Evolutionary conservation across 2,113 vertebrate species (phyloP).

Genomic region (Thunnus thynnus): DNA sequence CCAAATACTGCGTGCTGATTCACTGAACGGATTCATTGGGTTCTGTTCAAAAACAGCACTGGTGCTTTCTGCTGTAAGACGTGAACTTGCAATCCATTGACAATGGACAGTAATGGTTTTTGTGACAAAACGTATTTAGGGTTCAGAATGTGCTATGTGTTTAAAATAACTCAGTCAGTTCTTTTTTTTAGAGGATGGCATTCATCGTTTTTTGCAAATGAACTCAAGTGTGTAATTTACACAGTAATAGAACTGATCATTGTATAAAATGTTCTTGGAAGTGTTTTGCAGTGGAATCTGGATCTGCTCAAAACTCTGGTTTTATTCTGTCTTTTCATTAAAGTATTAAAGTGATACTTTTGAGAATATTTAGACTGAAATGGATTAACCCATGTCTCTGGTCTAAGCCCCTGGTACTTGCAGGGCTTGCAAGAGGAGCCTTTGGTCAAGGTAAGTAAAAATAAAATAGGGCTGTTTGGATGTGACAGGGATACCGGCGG

Average conservation of each 20-base stretch:
- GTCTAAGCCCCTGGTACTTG: slow-evolving; percentile 9
- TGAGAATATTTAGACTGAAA: slow-evolving; percentile 29
- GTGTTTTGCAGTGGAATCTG: slow-evolving; percentile 4
- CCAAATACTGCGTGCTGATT: too few species aligned
- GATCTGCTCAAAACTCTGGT: slow-evolving; percentile 12
- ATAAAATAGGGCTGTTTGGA: slow-evolving; percentile 8
- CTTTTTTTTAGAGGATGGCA: too few species aligned
- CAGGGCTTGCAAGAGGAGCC: slow-evolving; percentile 11
- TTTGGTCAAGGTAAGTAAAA: slow-evolving; percentile 23
- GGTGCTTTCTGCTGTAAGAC: too few species aligned
- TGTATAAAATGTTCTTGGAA: slow-evolving; percentile 8
- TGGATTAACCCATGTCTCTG: slow-evolving; percentile 43
- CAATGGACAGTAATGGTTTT: too few species aligned
- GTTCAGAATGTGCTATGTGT: too few species aligned
- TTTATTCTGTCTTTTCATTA: slow-evolving; percentile 20
- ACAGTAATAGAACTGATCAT: slow-evolving; percentile 11
- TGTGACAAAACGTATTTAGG: too few species aligned
- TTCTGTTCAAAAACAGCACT: too few species aligned
- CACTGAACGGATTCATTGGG: too few species aligned
- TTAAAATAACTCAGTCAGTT: too few species aligned
- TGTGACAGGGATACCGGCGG: not conserved
- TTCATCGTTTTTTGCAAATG: too few species aligned
- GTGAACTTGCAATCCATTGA: too few species aligned
- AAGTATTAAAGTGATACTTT: slow-evolving; percentile 21
- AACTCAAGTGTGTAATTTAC: not conserved